Conservation (phyloP, 2,797 vertebrate genomes). For the Gorsachius magnificus region DNA sequence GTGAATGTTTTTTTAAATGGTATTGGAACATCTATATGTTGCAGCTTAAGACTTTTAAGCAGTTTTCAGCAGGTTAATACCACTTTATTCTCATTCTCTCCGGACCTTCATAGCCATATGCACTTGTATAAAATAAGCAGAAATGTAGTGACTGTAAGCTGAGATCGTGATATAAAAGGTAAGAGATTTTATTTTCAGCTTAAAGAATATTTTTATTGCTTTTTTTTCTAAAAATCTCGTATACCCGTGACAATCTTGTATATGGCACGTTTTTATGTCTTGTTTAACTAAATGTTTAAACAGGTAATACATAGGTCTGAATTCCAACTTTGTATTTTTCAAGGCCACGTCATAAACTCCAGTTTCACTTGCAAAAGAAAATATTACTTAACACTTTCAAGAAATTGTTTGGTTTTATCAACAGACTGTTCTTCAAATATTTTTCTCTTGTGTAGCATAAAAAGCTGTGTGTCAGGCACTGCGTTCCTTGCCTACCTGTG, state of each 20-base stretch:
- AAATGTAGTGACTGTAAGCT: slow-evolving; percentile 81
- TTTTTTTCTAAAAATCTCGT: slow-evolving; percentile 53
- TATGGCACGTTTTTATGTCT: slow-evolving; percentile 48
- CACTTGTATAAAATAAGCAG: slow-evolving; percentile 82
- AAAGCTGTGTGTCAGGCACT: slow-evolving; percentile 40
- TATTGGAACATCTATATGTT: slow-evolving; percentile 79
- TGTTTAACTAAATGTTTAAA: slow-evolving; percentile 35
- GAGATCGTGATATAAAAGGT: slow-evolving; percentile 80
- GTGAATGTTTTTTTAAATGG: slow-evolving; percentile 72
- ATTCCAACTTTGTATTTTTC: slow-evolving; percentile 28
- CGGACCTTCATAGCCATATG: slow-evolving; percentile 79
- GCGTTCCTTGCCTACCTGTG: not conserved
- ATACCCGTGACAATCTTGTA: slow-evolving; percentile 56
- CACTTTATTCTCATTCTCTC: slow-evolving; percentile 81
- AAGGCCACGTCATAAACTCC: slow-evolving; percentile 2
- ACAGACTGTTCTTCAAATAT: slow-evolving; percentile 24
- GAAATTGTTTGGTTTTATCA: slow-evolving; percentile 32
- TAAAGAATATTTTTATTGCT: slow-evolving; percentile 71
- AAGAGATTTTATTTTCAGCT: slow-evolving; percentile 82
- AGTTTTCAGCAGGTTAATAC: slow-evolving; percentile 80
- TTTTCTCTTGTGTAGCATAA: slow-evolving; percentile 28
- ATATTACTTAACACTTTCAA: not conserved
- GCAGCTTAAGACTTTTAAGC: slow-evolving; percentile 78
- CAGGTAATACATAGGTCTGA: slow-evolving; percentile 5
- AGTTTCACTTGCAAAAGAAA: not conserved